Percentiles rank a stretch among this genome's conserved stretches.
These are phyloP conservation scores for Lasioglossum baleicum DNA, from an alignment of 1,140 invertebrate species.

Conservation along the genomic window DNA sequence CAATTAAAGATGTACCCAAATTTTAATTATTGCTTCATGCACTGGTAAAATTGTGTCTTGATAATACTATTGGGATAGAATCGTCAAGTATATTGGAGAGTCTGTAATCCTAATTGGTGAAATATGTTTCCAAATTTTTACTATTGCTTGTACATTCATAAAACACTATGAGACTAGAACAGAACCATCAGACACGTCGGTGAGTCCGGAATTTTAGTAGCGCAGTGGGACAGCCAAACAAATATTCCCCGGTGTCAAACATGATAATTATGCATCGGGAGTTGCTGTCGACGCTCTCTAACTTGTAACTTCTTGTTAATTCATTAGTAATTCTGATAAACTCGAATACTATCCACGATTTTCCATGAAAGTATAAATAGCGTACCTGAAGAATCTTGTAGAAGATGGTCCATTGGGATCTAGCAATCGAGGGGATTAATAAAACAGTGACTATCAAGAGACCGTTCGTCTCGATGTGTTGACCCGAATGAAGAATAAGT, in stretches of 20 bases:
- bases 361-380: neutral
- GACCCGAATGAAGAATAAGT: neutral
- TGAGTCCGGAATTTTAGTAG: neutral
- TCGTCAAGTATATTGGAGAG: too few relatives aligned
- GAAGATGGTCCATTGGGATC: neutral
- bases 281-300: neutral
- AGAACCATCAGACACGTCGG: neutral
- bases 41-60: too few relatives aligned
- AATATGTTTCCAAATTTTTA: neutral
- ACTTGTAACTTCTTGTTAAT: neutral
- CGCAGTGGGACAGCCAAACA: neutral
- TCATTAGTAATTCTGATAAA: neutral
- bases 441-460: neutral
- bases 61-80: too few relatives aligned
- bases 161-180: neutral
- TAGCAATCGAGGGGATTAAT: neutral
- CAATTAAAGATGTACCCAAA: too few relatives aligned
- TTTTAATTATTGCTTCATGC: too few relatives aligned
- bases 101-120: too few relatives aligned
- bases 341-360: neutral
- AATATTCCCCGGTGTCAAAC: neutral
- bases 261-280: constrained; percentile 1
- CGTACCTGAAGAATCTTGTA: neutral
- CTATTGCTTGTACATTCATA: neutral
- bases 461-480: neutral